A percentile compares a stretch with the other conserved stretches of the same genome.
Conservation (phyloP, 2,113 vertebrate genomes). For the Corynorhinus townsendii region DNA sequence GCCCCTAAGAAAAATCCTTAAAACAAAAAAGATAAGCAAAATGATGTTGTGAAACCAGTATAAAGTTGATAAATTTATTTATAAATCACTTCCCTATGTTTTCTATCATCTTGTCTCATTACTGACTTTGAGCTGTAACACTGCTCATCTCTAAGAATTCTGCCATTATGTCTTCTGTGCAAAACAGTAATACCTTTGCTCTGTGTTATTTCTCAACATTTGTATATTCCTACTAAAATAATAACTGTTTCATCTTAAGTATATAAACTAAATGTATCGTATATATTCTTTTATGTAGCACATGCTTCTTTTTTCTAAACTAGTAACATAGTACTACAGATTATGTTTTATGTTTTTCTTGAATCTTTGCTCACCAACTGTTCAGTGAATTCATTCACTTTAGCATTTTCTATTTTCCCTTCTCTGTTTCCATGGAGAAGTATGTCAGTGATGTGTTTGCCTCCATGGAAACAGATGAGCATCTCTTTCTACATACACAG, state of each 20-base stretch:
- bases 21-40: background rate
- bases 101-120: slow-evolving; percentile 1
- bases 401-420: slow-evolving; percentile 63
- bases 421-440: slow-evolving; percentile 75
- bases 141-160: slow-evolving; percentile 10
- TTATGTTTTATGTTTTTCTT: slow-evolving; percentile 54
- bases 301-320: slow-evolving; percentile 28
- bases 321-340: slow-evolving; percentile 52
- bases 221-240: slow-evolving; percentile 26
- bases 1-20: background rate
- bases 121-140: background rate
- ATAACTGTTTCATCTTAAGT: background rate
- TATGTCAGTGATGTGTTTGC: slow-evolving; percentile 63
- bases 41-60: background rate
- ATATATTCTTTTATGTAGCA: slow-evolving; percentile 19
- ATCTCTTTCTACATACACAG: slow-evolving; percentile 63
- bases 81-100: background rate
- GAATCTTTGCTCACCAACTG: slow-evolving; percentile 67
- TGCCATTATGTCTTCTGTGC: background rate
- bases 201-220: slow-evolving; percentile 24
- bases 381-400: slow-evolving; percentile 70
- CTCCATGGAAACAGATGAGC: slow-evolving; percentile 73
- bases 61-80: background rate
- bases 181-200: background rate
- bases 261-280: slow-evolving; percentile 32